Conservation (phyloP, 2,888 invertebrate species). For the Drosophila recens region DNA sequence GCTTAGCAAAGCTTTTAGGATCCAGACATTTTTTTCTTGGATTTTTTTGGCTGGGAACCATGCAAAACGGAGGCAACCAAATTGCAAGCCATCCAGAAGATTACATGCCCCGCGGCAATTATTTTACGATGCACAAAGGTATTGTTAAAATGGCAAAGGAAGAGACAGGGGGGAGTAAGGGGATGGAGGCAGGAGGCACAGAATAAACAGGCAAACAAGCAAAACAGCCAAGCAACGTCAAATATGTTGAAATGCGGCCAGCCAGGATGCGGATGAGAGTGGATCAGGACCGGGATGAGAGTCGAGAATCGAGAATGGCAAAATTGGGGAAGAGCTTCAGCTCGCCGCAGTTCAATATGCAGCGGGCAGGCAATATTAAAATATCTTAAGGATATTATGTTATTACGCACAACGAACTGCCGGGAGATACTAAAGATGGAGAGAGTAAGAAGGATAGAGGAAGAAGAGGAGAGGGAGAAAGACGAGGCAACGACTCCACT, state of each 20-base stretch:
- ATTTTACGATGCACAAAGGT: constrained; percentile 85
- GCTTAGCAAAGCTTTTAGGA: constrained; percentile 42
- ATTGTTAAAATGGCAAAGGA: constrained; percentile 77
- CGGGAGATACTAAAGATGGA: constrained; percentile 21
- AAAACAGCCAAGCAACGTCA: constrained; percentile 70
- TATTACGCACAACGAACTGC: constrained; percentile 71
- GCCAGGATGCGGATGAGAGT: constrained; percentile 50
- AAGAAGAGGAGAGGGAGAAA: constrained; percentile 16
- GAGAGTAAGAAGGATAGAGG: not conserved
- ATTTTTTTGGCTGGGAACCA: constrained; percentile 16
- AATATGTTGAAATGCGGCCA: constrained; percentile 78
- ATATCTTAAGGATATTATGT: constrained; percentile 84
- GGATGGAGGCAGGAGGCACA: constrained; percentile 21
- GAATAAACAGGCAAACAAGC: constrained; percentile 62
- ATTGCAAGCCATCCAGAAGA: constrained; percentile 75
- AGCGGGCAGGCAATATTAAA: constrained; percentile 76
- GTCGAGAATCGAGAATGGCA: constrained; percentile 11
- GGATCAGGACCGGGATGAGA: constrained; percentile 19
- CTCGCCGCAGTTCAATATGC: constrained; percentile 80
- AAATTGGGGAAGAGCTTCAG: constrained; percentile 15
- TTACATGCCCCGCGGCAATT: constrained; percentile 80
- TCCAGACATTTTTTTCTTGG: constrained; percentile 21
- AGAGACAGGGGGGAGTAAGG: constrained; percentile 27
- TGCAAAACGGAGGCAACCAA: constrained; percentile 44
- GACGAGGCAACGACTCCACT: constrained; percentile 63